Conservation (phyloP, 2,888 invertebrate species). For the Thereva unica region DNA sequence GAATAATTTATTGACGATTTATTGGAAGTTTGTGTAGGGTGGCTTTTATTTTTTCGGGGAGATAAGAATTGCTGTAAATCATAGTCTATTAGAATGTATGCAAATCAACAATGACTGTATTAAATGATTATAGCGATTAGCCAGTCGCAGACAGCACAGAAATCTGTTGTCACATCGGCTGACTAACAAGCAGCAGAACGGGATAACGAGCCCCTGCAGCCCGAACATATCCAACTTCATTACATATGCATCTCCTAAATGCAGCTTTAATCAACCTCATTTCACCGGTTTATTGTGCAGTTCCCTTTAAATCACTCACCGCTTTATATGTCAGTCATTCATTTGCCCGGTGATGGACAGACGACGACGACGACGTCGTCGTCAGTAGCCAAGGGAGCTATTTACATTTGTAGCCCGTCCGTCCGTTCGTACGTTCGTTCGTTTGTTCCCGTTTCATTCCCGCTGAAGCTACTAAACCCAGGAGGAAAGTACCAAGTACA, state of each 20-base stretch:
- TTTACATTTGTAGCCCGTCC: constrained; percentile 14
- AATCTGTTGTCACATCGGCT: constrained; percentile 20
- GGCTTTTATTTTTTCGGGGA: no score
- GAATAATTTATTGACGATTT: no score
- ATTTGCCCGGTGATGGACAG: constrained; percentile 40
- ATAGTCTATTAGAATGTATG: no score
- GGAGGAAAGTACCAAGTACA: neutral
- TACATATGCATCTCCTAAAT: constrained; percentile 31
- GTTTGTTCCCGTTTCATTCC: neutral
- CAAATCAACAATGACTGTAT: no score
- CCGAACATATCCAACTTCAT: constrained; percentile 8
- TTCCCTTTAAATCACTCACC: constrained; percentile 45
- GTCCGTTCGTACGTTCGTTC: neutral
- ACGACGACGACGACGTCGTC: constrained; percentile 36
- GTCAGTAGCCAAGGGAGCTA: constrained; percentile 35
- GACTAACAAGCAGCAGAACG: constrained; percentile 26
- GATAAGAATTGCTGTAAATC: no score
- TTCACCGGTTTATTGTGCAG: constrained; percentile 37
- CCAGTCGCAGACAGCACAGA: neutral
- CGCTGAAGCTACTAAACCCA: neutral
- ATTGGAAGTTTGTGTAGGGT: no score
- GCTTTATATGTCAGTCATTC: constrained; percentile 43
- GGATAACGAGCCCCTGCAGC: constrained; percentile 12
- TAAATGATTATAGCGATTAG: no score
- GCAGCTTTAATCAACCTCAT: constrained; percentile 34